These are phyloP conservation scores for Ibidorhyncha struthersii DNA, from an alignment of 2,113 vertebrate species.

Conservation along the genomic window DNA sequence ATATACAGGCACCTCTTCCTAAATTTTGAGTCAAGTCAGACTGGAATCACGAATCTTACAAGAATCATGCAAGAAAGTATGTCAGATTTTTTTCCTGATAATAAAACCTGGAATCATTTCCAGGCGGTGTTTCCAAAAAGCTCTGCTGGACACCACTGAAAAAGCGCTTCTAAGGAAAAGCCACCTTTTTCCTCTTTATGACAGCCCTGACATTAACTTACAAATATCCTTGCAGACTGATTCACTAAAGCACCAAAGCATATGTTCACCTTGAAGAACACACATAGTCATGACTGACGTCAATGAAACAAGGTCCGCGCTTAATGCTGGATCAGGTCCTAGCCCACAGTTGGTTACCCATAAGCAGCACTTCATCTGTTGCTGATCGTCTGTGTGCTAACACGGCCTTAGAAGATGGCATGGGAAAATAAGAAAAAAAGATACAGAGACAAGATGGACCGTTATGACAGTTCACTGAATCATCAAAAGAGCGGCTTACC, in stretches of 20 bases:
- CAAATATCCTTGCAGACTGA: neutral
- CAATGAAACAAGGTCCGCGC: neutral
- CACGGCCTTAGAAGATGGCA: neutral
- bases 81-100: neutral
- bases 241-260: neutral
- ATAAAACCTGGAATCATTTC: neutral
- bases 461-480: neutral
- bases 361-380: neutral
- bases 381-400: neutral
- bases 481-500: rapidly evolving
- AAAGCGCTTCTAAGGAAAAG: neutral
- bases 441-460: neutral
- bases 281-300: neutral
- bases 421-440: neutral
- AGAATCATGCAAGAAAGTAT: neutral
- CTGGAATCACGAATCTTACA: neutral
- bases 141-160: neutral
- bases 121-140: neutral
- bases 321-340: conserved; percentile 24
- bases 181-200: neutral
- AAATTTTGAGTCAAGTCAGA: neutral
- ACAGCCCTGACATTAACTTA: neutral
- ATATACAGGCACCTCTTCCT: neutral
- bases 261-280: conserved; percentile 19
- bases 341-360: neutral